A percentile compares a stretch with the other conserved stretches of the same genome.
Conservation (phyloP, 2,888 invertebrate genomes). For the Drosophila birchii region DNA sequence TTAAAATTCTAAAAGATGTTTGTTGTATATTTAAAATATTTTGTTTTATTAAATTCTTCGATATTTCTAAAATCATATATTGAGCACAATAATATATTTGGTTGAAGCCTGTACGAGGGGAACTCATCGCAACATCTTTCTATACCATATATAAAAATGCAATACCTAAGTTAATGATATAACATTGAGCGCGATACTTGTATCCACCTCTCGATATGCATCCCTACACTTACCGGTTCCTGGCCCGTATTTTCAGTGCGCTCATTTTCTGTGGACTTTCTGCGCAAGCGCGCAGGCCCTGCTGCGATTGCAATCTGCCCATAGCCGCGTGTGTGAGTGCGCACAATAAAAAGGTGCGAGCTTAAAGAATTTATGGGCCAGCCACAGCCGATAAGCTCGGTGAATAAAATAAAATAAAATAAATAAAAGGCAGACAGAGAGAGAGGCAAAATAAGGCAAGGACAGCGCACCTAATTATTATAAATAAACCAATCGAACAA, state of each 20-base stretch:
- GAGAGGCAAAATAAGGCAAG: neutral
- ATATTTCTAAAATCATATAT: too few relatives aligned
- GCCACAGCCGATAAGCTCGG: slow-evolving; percentile 76
- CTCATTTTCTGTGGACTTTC: slow-evolving; percentile 24
- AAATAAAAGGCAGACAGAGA: neutral
- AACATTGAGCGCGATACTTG: neutral
- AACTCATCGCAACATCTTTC: too few relatives aligned
- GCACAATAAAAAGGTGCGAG: slow-evolving; percentile 83
- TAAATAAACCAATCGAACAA: slow-evolving; percentile 84
- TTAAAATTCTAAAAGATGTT: neutral
- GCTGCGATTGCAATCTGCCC: slow-evolving; percentile 12
- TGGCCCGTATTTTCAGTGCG: slow-evolving; percentile 28
- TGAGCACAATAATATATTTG: neutral
- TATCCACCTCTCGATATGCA: neutral
- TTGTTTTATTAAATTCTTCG: too few relatives aligned
- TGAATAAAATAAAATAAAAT: slow-evolving; percentile 18
- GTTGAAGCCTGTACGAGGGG: neutral
- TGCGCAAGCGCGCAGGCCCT: slow-evolving; percentile 20
- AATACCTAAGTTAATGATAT: neutral
- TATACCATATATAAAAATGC: too few relatives aligned
- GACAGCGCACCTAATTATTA: slow-evolving; percentile 84
- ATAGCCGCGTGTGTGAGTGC: slow-evolving; percentile 70
- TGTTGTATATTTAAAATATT: neutral
- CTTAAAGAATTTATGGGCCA: slow-evolving; percentile 83
- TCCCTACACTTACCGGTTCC: slow-evolving; percentile 11